Evolutionary conservation across 2,113 vertebrate species (phyloP).

Genomic region (Tretioscincus oriximinensis): DNA sequence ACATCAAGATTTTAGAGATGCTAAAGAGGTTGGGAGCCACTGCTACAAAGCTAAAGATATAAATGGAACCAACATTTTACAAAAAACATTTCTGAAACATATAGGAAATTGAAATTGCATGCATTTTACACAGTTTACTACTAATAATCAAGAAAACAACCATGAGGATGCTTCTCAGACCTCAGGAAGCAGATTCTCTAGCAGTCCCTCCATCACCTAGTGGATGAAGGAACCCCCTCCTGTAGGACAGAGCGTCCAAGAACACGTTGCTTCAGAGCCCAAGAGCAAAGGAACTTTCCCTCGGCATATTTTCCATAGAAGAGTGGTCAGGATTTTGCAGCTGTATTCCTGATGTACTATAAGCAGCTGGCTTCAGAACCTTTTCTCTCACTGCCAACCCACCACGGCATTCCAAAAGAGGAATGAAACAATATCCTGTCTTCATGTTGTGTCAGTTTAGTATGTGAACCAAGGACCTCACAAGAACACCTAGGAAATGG

Average conservation of each 20-base stretch:
- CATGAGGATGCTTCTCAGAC: slow-evolving; percentile 1
- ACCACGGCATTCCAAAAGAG: not conserved
- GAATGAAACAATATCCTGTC: not conserved
- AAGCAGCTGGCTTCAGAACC: slow-evolving; percentile 14
- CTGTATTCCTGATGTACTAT: not conserved
- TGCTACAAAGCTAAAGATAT: too few relatives aligned
- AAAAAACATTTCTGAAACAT: not conserved
- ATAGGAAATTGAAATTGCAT: not conserved
- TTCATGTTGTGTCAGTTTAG: slow-evolving; percentile 3
- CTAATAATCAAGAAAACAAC: not conserved
- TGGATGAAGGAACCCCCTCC: not conserved
- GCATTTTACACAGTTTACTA: not conserved
- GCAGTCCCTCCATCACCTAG: not conserved
- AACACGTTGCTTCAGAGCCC: slow-evolving; percentile 27
- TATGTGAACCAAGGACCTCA: not conserved
- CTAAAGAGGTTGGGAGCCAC: too few relatives aligned
- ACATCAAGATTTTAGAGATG: too few relatives aligned
- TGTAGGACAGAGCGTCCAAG: slow-evolving; percentile 16
- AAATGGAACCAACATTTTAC: too few relatives aligned
- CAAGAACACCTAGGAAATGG: not conserved
- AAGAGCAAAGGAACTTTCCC: slow-evolving; percentile 25
- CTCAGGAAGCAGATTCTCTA: not conserved
- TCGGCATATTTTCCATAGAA: slow-evolving; percentile 5
- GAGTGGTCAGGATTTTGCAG: not conserved
- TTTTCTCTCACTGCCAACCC: slow-evolving; percentile 27